Evolutionary conservation across 2,797 vertebrate genomes (phyloP).

Genomic region (Diceros bicornis): DNA sequence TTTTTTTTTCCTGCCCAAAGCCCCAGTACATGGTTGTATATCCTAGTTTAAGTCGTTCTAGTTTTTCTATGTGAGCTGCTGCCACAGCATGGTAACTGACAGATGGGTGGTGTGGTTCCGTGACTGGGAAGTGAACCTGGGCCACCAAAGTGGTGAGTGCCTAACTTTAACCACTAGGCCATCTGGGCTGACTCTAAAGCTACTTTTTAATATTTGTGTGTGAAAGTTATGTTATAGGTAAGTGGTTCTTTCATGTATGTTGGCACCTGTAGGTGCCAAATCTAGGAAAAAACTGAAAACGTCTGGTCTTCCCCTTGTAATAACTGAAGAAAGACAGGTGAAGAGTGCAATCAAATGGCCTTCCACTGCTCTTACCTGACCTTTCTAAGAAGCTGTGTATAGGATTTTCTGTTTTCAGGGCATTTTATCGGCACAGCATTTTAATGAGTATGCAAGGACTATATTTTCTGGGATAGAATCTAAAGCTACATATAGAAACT

Average conservation of each 20-base stretch:
- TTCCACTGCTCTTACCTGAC: not conserved
- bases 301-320: not conserved
- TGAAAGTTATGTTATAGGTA: not conserved
- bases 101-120: too few relatives aligned
- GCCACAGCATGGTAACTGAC: too few relatives aligned
- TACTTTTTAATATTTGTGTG: not conserved
- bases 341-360: not conserved
- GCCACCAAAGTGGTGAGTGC: too few relatives aligned
- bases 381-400: not conserved
- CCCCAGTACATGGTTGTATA: too few relatives aligned
- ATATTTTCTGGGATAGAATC: not conserved
- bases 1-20: too few relatives aligned
- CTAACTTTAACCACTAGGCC: too few relatives aligned
- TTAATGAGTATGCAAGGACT: not conserved
- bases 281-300: not conserved
- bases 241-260: not conserved
- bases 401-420: not conserved
- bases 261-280: not conserved
- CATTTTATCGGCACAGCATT: not conserved
- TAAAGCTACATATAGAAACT: not conserved
- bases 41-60: too few relatives aligned
- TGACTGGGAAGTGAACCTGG: too few relatives aligned
- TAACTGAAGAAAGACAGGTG: not conserved
- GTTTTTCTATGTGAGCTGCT: too few relatives aligned
- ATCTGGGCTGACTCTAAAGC: not conserved